Conservation (phyloP, 1,140 invertebrate genomes). For the Hermetia illucens region DNA sequence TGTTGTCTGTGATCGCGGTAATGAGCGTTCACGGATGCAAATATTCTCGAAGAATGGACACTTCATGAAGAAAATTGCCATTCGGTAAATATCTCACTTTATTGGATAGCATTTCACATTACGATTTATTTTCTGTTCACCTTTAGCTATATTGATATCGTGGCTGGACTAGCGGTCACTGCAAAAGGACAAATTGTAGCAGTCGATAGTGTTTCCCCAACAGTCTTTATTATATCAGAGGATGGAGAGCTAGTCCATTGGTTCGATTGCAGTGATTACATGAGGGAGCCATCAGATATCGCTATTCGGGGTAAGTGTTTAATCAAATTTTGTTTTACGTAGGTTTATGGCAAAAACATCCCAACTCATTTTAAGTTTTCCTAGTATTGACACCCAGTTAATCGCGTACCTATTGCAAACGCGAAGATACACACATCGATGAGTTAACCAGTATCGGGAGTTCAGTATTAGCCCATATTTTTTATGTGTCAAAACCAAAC, state of each 20-base stretch:
- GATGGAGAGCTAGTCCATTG: slow-evolving; percentile 79
- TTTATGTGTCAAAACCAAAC: too few relatives aligned
- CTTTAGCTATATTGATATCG: slow-evolving; percentile 83
- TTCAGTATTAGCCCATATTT: too few relatives aligned
- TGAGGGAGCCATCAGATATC: slow-evolving; percentile 94
- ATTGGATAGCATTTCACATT: not conserved
- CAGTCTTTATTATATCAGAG: slow-evolving; percentile 87
- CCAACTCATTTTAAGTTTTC: too few relatives aligned
- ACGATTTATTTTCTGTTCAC: not conserved
- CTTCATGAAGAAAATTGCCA: slow-evolving; percentile 85
- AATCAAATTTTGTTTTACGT: slow-evolving; percentile 1
- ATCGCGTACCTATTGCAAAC: too few relatives aligned
- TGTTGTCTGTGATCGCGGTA: slow-evolving; percentile 92
- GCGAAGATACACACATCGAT: too few relatives aligned
- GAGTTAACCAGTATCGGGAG: too few relatives aligned
- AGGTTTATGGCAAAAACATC: too few relatives aligned
- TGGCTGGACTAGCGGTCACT: slow-evolving; percentile 88
- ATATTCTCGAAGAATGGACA: slow-evolving; percentile 81
- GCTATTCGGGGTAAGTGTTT: slow-evolving; percentile 64
- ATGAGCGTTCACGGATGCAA: slow-evolving; percentile 91
- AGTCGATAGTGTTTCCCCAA: slow-evolving; percentile 93
- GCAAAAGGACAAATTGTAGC: slow-evolving; percentile 83
- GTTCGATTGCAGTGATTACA: slow-evolving; percentile 95
- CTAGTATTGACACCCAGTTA: too few relatives aligned
- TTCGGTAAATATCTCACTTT: slow-evolving; percentile 28